Conservation (phyloP, 2,888 invertebrate genomes). For the Ennomos erosarius region DNA sequence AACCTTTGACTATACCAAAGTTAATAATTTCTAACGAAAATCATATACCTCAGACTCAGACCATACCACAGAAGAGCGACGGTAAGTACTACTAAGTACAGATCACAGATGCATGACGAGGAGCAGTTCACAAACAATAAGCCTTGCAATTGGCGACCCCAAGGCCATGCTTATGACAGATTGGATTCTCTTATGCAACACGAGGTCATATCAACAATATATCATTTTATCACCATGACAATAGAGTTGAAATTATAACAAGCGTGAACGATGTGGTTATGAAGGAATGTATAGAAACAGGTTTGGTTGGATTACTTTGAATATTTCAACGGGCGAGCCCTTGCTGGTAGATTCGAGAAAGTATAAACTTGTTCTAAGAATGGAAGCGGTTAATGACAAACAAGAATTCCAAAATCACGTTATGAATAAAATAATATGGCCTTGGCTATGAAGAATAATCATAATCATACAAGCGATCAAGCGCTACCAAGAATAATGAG, state of each 20-base stretch:
- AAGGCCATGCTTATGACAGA: conserved; percentile 56
- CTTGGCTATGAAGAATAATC: no score
- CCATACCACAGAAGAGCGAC: conserved; percentile 28
- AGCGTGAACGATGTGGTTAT: conserved; percentile 1
- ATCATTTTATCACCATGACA: conserved; percentile 27
- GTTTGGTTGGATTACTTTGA: conserved; percentile 45
- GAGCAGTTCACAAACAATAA: conserved; percentile 51
- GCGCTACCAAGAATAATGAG: no score
- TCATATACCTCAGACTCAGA: background rate
- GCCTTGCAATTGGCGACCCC: conserved; percentile 48
- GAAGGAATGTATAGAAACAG: conserved; percentile 32
- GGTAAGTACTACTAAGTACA: conserved; percentile 10
- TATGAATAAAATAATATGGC: no score
- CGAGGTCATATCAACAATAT: conserved; percentile 38
- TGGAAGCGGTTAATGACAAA: conserved; percentile 22
- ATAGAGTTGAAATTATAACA: conserved; percentile 28
- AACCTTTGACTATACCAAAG: no score
- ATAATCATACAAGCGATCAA: no score
- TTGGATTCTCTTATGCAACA: conserved; percentile 49
- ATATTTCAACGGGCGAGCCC: conserved; percentile 40
- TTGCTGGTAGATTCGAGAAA: conserved; percentile 39
- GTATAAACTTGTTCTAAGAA: conserved; percentile 41
- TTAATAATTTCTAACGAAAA: background rate
- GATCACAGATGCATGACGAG: conserved; percentile 5
- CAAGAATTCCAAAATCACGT: conserved; percentile 11